Conservation (phyloP, 2,113 vertebrate genomes). For the Trematomus loennbergii region DNA sequence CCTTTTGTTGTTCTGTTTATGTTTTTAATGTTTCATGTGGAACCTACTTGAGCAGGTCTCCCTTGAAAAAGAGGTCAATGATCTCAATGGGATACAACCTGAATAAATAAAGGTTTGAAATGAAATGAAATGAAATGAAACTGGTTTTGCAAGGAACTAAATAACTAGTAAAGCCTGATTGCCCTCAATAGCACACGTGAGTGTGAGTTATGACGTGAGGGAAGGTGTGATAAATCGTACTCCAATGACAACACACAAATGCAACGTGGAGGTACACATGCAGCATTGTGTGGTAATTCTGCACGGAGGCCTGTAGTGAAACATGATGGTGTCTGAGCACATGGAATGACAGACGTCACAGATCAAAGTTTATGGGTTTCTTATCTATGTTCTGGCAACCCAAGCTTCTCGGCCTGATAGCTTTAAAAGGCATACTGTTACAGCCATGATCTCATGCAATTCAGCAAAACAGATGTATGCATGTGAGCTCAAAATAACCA, state of each 20-base stretch:
- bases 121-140: too few species aligned
- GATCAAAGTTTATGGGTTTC: constrained; percentile 33
- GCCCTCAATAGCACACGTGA: constrained; percentile 15
- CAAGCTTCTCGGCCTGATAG: not conserved
- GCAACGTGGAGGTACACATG: not conserved
- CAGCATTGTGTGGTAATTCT: not conserved
- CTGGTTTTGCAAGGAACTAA: constrained; percentile 14
- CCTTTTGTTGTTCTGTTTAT: too few species aligned
- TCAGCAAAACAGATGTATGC: constrained; percentile 19
- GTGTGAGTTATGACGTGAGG: constrained; percentile 34
- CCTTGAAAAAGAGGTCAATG: too few species aligned
- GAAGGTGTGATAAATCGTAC: not conserved
- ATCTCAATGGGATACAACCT: too few species aligned
- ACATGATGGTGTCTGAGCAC: not conserved
- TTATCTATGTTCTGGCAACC: constrained; percentile 15
- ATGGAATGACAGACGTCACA: not conserved
- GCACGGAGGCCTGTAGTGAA: not conserved
- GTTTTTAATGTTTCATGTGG: too few species aligned
- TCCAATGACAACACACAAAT: not conserved
- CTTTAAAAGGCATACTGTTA: constrained; percentile 14
- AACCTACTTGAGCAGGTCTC: too few species aligned
- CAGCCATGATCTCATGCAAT: not conserved
- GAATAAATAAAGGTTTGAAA: too few species aligned
- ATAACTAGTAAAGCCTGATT: constrained; percentile 4
- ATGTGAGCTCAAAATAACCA: constrained; percentile 29